Conservation (phyloP, 2,797 vertebrate species). For the Anisognathus igniventris region DNA sequence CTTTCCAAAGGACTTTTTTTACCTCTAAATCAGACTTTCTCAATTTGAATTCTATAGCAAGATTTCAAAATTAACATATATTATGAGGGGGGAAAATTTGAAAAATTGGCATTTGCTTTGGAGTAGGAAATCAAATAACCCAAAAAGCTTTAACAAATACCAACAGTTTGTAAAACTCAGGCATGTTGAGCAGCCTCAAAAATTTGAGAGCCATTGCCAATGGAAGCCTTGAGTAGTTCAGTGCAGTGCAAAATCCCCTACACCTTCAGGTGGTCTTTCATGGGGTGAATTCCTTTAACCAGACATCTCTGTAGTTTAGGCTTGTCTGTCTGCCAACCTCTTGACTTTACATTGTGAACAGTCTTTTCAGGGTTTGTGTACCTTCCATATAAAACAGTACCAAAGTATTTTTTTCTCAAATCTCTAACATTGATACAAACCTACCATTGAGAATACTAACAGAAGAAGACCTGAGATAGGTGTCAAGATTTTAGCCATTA, state of each 20-base stretch:
- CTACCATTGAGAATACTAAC: neutral
- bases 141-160: neutral
- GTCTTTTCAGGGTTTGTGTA: neutral
- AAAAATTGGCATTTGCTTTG: neutral
- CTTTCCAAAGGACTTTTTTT: neutral
- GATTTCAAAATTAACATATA: neutral
- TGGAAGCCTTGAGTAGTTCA: neutral
- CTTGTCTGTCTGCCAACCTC: neutral
- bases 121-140: neutral
- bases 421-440: neutral
- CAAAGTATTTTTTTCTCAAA: neutral
- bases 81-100: rapidly evolving
- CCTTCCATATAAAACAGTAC: neutral
- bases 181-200: neutral
- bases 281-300: neutral
- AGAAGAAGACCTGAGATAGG: neutral
- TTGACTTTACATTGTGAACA: neutral
- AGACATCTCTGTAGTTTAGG: neutral
- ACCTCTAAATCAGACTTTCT: neutral
- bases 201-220: neutral
- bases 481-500: neutral
- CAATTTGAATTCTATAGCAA: neutral
- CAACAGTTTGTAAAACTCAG: neutral
- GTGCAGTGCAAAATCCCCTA: neutral
- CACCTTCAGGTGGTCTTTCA: conserved; percentile 1